phyloP scores from a whole-genome alignment of 1,140 invertebrate genomes.

The Hycleus cichorii region DNA sequence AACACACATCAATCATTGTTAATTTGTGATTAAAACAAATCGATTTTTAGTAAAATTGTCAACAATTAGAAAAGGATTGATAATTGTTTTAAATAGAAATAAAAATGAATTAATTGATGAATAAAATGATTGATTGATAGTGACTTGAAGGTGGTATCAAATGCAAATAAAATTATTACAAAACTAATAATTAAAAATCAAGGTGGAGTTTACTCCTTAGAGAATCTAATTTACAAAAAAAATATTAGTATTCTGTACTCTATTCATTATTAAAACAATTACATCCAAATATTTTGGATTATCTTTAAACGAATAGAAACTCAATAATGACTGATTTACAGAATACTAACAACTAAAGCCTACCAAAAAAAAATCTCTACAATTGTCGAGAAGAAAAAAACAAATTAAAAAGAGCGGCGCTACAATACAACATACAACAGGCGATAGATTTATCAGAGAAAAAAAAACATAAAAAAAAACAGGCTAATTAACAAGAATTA shows the following conservation, averaged over 20 bases:
- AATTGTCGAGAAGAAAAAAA: slow-evolving; percentile 21
- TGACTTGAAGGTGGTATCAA: slow-evolving; percentile 21
- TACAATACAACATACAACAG: slow-evolving; percentile 28
- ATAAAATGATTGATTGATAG: background rate
- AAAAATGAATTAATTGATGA: background rate
- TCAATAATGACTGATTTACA: background rate
- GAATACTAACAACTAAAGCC: slow-evolving; percentile 12
- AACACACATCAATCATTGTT: slow-evolving; percentile 8
- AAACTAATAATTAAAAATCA: slow-evolving; percentile 6
- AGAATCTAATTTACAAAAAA: slow-evolving; percentile 3
- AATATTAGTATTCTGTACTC: too few species aligned
- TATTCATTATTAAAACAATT: too few species aligned
- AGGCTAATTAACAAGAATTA: background rate
- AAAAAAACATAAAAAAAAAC: slow-evolving; percentile 18
- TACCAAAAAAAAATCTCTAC: slow-evolving; percentile 12
- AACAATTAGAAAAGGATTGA: background rate
- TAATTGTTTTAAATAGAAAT: background rate
- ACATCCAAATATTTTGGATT: too few species aligned
- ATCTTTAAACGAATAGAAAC: background rate
- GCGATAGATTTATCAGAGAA: slow-evolving; percentile 15
- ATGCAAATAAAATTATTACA: slow-evolving; percentile 34
- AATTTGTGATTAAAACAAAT: slow-evolving; percentile 14
- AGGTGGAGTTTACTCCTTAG: slow-evolving; percentile 40
- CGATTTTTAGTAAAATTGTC: background rate
- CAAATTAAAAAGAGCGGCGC: slow-evolving; percentile 21